phyloP scores from a whole-genome alignment of 1,140 invertebrate genomes.

The Sesamia nonagrioides region DNA sequence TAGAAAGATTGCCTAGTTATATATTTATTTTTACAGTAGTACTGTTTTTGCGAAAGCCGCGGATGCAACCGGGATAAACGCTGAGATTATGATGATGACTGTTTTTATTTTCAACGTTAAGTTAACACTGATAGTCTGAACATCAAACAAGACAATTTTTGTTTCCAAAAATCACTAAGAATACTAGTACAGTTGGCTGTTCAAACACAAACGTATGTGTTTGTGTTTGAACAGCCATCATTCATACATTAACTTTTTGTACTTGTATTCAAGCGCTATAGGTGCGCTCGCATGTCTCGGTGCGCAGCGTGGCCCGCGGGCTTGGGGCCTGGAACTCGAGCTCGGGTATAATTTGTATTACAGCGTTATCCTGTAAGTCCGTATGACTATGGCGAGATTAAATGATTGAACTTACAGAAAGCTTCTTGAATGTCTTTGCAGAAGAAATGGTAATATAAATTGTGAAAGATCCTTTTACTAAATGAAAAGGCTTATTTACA shows the following conservation, averaged over 20 bases:
- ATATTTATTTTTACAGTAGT: neutral
- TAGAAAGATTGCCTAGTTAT: neutral
- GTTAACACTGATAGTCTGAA: too few species aligned
- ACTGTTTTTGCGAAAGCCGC: too few species aligned
- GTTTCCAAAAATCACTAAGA: too few species aligned
- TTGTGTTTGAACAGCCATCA: too few species aligned
- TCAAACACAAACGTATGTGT: too few species aligned
- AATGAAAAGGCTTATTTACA: too few species aligned
- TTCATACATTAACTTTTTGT: neutral
- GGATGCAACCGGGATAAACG: too few species aligned
- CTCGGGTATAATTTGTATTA: conserved; percentile 8
- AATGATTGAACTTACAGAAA: neutral
- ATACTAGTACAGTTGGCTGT: too few species aligned
- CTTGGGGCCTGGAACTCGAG: neutral
- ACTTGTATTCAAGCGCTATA: neutral
- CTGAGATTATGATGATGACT: too few species aligned
- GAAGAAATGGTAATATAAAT: neutral
- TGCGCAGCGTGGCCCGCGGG: neutral
- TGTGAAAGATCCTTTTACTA: neutral
- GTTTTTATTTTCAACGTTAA: too few species aligned
- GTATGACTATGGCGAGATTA: conserved; percentile 1
- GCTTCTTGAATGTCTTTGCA: neutral
- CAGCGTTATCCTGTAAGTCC: neutral
- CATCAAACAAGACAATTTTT: too few species aligned
- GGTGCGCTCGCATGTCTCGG: neutral